phyloP scores from a whole-genome alignment of 2,113 vertebrate genomes.

The Leptobrachium leishanense region DNA sequence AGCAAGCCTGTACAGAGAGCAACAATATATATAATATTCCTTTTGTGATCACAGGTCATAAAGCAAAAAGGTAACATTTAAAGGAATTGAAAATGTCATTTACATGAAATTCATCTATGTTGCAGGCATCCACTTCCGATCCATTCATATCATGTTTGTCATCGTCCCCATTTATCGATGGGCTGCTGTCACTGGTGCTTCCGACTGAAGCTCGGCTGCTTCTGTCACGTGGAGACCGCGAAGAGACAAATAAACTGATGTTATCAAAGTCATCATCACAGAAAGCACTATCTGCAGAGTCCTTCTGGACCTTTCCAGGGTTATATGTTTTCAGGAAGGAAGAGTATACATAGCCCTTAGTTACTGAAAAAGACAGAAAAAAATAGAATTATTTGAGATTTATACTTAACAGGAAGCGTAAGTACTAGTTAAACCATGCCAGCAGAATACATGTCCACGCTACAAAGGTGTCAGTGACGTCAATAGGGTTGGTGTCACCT shows the following conservation, averaged over 20 bases:
- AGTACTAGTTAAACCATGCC: no score
- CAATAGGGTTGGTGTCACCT: no score
- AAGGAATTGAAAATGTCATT: slow-evolving; percentile 39
- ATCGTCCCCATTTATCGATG: slow-evolving; percentile 68
- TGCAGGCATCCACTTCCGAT: slow-evolving; percentile 53
- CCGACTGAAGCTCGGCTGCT: slow-evolving; percentile 57
- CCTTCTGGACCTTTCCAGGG: slow-evolving; percentile 72
- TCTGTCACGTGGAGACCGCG: slow-evolving; percentile 64
- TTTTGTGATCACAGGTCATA: no score
- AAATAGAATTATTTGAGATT: neutral
- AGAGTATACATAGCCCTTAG: slow-evolving; percentile 88
- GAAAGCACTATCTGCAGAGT: slow-evolving; percentile 55
- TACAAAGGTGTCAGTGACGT: no score
- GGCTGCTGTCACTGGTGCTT: slow-evolving; percentile 66
- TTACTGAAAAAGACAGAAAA: slow-evolving; percentile 62
- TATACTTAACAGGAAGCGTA: neutral
- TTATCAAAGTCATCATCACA: slow-evolving; percentile 86
- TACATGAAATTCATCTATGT: slow-evolving; percentile 77
- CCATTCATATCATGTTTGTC: slow-evolving; percentile 63
- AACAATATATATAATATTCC: no score
- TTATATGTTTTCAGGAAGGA: slow-evolving; percentile 93
- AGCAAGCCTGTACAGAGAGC: no score
- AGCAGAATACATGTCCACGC: no score
- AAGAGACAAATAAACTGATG: slow-evolving; percentile 88
- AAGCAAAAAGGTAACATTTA: neutral